Conservation (phyloP, 2,888 invertebrate species). For the Laothoe populi region DNA sequence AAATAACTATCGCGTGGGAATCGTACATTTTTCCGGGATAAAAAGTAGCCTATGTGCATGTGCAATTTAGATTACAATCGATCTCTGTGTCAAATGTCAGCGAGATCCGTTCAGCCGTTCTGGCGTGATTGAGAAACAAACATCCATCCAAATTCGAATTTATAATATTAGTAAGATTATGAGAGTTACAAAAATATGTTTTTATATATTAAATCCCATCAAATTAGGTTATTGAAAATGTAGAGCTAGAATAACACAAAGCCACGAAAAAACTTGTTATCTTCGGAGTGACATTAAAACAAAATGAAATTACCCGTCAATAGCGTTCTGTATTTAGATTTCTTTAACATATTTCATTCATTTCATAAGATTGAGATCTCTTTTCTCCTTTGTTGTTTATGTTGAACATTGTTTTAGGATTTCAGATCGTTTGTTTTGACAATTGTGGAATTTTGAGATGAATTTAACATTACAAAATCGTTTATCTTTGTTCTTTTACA, state of each 20-base stretch:
- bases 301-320: conserved; percentile 13
- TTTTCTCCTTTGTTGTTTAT: conserved; percentile 8
- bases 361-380: conserved; percentile 13
- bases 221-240: too few relatives aligned
- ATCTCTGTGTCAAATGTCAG: too few relatives aligned
- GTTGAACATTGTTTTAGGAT: conserved; percentile 17
- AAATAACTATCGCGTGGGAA: too few relatives aligned
- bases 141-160: too few relatives aligned
- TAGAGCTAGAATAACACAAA: neutral
- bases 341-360: conserved; percentile 16
- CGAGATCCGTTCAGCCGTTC: too few relatives aligned
- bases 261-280: conserved; percentile 1
- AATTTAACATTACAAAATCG: conserved; percentile 4
- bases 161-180: too few relatives aligned
- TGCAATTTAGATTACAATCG: too few relatives aligned
- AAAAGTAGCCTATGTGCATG: too few relatives aligned
- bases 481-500: neutral
- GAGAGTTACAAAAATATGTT: too few relatives aligned
- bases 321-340: conserved; percentile 6
- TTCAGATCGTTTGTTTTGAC: conserved; percentile 7
- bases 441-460: conserved; percentile 2
- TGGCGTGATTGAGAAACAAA: too few relatives aligned
- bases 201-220: neutral
- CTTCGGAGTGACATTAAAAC: conserved; percentile 10
- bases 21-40: too few relatives aligned